phyloP scores from a whole-genome alignment of 2,797 vertebrate species.

The Myripristis jacobus region DNA sequence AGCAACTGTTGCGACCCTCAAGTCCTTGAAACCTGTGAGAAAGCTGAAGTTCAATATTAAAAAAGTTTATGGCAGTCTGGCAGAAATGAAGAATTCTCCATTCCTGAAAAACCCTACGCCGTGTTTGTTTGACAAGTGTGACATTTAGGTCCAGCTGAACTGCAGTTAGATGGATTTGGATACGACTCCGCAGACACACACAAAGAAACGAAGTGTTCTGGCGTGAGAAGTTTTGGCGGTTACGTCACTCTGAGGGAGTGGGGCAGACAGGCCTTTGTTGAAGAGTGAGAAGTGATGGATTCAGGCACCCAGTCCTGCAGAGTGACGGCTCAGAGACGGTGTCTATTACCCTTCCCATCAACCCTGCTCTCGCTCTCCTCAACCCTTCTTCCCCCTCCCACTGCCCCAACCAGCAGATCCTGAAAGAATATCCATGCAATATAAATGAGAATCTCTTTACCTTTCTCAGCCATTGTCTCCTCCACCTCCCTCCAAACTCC shows the following conservation, averaged over 20 bases:
- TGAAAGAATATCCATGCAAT: slow-evolving; percentile 50
- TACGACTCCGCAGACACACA: slow-evolving; percentile 29
- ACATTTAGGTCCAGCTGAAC: slow-evolving; percentile 46
- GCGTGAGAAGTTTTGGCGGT: slow-evolving; percentile 38
- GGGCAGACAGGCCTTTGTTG: slow-evolving; percentile 28
- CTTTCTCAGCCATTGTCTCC: slow-evolving; percentile 2
- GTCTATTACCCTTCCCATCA: slow-evolving; percentile 43
- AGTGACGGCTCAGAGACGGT: slow-evolving; percentile 57
- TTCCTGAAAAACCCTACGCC: slow-evolving; percentile 1
- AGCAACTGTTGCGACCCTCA: not conserved
- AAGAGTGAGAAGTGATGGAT: slow-evolving; percentile 53
- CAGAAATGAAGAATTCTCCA: not conserved
- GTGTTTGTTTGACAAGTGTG: slow-evolving; percentile 48
- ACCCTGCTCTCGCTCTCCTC: slow-evolving; percentile 18
- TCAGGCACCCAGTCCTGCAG: slow-evolving; percentile 40
- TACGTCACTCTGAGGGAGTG: slow-evolving; percentile 52
- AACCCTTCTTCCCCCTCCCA: slow-evolving; percentile 33
- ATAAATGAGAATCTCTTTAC: slow-evolving; percentile 49
- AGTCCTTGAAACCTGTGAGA: not conserved
- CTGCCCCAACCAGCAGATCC: slow-evolving; percentile 9
- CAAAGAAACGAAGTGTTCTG: slow-evolving; percentile 27
- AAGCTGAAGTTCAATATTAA: not conserved
- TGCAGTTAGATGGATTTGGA: slow-evolving; percentile 41
- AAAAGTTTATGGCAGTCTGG: not conserved
- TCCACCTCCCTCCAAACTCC: slow-evolving; percentile 5